phyloP scores from a whole-genome alignment of 2,888 invertebrate species.

The Apamea anceps region DNA sequence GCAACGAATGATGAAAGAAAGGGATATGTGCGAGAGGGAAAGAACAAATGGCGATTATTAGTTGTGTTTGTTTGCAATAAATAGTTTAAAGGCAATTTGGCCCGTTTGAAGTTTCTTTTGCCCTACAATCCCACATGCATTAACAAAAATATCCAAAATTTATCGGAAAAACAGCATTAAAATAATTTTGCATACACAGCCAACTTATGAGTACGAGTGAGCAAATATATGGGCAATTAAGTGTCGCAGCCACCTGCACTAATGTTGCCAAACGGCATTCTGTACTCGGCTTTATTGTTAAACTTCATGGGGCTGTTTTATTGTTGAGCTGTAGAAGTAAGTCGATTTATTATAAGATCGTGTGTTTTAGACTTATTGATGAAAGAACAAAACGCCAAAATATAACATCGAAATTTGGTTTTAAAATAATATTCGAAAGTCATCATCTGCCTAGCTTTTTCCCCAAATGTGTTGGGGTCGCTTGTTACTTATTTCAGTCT shows the following conservation, averaged over 20 bases:
- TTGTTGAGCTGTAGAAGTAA: background rate
- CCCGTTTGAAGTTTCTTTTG: too few species aligned
- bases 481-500: too few species aligned
- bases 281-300: constrained; percentile 25
- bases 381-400: background rate
- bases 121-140: too few species aligned
- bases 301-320: constrained; percentile 24
- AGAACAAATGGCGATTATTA: too few species aligned
- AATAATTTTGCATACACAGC: constrained; percentile 21
- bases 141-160: background rate
- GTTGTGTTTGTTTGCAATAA: too few species aligned
- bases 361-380: background rate
- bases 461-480: background rate
- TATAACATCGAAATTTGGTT: background rate
- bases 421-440: background rate
- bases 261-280: constrained; percentile 40
- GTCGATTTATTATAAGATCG: background rate
- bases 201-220: constrained; percentile 34
- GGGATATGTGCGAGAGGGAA: too few species aligned
- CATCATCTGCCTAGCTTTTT: background rate
- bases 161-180: background rate
- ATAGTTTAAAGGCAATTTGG: too few species aligned
- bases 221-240: constrained; percentile 60
- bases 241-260: constrained; percentile 54
- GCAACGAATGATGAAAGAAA: too few species aligned